Conservation (phyloP, 2,797 vertebrate species). For the Zonotrichia albicollis region DNA sequence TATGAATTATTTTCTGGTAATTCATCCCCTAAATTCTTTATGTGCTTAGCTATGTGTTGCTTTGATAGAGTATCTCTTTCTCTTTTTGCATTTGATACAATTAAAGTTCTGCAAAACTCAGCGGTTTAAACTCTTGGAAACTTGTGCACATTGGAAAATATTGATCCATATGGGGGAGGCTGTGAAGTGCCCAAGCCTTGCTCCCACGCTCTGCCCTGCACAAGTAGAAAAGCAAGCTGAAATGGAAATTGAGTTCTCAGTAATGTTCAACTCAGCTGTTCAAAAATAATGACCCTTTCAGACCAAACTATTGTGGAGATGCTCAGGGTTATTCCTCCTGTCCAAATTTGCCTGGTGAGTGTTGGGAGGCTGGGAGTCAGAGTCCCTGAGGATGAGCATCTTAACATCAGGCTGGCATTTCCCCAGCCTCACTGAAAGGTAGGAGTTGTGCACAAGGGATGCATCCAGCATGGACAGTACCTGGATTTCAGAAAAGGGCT, state of each 20-base stretch:
- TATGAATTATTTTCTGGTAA: slow-evolving; percentile 32
- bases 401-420: neutral
- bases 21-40: neutral
- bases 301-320: neutral
- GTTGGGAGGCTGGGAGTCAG: neutral
- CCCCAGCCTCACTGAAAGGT: neutral
- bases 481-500: neutral
- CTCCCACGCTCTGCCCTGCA: neutral
- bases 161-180: neutral
- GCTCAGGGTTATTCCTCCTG: neutral
- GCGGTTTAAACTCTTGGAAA: slow-evolving; percentile 23
- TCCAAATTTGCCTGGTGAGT: accelerated
- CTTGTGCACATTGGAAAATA: slow-evolving; percentile 1
- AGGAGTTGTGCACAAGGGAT: neutral
- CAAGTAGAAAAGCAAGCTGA: neutral
- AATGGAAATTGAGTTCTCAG: neutral
- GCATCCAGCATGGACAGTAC: neutral
- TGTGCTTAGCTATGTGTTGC: neutral
- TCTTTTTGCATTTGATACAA: slow-evolving; percentile 29
- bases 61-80: slow-evolving; percentile 18
- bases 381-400: accelerated
- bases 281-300: neutral
- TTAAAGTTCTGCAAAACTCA: slow-evolving; percentile 50
- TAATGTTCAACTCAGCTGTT: neutral
- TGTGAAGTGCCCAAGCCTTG: neutral